Base-by-base conservation (phyloP, 2,888 invertebrate genomes). In the Uropetala carovei region DNA sequence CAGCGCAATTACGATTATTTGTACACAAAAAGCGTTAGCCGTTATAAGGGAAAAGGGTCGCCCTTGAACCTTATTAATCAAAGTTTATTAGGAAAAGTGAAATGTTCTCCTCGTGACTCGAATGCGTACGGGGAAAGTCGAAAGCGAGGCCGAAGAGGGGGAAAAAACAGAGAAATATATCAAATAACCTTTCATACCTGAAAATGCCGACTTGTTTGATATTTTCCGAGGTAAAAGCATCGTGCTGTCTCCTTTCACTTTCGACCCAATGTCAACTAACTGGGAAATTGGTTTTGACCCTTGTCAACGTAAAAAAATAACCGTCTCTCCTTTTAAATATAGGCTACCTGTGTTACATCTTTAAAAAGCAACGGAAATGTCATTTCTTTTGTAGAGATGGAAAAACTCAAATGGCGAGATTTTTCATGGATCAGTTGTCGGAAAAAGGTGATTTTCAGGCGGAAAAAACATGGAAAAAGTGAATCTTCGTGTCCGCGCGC, bases 201-300 rank as follows among this genome's bases (percentile, higher is more conserved):
- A 43, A 43, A 43, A 75, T 27, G 75, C 75, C 75, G 75, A 75
- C 27, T 75, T 27, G 22, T 75, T 27, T 27, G 22, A 75, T 75
- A 75, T 75, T 75, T 75, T 75, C 3, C 14, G 43, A 43, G 43
- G 43, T 13, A 75, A 75, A 75, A 27, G 75, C 22, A 27, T 27
- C 22, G 75, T 27, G 22, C 75, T 75, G 75, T 75, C 10, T 27
- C 75, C 75, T 75, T 75, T 75, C 75, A 75, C 75, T 75, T 75
- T 75, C 27, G 10, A 68, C 11, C 68, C 68, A n/a, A 10, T 27
- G 75, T 27, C 27, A 18, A 27, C 27, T 75, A 75, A 75, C 22
- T 11, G 75, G 75, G 75, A 75, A 75, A 75, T 75, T 75, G 27
- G 75, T 27, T 11, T 22, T 27, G 75, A 75, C 75, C 75, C 75